Base-by-base conservation (phyloP, 2,113 vertebrate genomes). In the Pelobates fuscus region DNA sequence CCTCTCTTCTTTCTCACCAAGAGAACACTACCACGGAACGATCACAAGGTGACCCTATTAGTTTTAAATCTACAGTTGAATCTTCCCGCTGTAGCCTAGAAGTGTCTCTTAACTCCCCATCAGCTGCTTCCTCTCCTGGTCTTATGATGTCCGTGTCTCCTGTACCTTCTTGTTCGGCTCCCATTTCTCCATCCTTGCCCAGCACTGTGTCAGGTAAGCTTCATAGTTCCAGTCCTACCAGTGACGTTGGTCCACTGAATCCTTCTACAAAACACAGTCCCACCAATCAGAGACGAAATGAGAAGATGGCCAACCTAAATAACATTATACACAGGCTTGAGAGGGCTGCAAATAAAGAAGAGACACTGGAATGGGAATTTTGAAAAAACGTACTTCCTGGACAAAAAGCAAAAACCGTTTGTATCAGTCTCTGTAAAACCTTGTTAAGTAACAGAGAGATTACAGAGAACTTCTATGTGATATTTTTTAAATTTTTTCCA, bases 271-370 rank as follows among this genome's bases (percentile, higher is more conserved):
- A 94, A 86, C 90, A 90, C 77, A 97, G 91, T 86, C 92, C 92
- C 82, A 96, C 89, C 85, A 86, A 91, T 83, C 96, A 97, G 87
- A 93, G 94, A 87, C 94, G 97, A 81, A 95, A 95, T 0, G 96
- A 98, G 89, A 99, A 99, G 90, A 97, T 98, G 95, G 97, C 96
- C 80, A 99, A 99, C 88, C 93, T 99, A 83, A 98, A 97, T 90
- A 99, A 94, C 90, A 99, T 98, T 88, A 99, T 99, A 83, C 95
- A 98, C 81, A 89, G 96, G 86, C 88, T 99, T 55, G 96, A 99
- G 84, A 92, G 93, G 77, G 97, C 97, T 0, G 97, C 97, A 84
- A 98, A 98, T 80, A 90, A 95, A 0, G 97, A 98, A 79, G 96
- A 98, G 80, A 92, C 91, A 32, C 88, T 98, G 21, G 97, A 99